Evolutionary conservation across 2,797 vertebrate genomes (phyloP).

Genomic region (Falco concolor): DNA sequence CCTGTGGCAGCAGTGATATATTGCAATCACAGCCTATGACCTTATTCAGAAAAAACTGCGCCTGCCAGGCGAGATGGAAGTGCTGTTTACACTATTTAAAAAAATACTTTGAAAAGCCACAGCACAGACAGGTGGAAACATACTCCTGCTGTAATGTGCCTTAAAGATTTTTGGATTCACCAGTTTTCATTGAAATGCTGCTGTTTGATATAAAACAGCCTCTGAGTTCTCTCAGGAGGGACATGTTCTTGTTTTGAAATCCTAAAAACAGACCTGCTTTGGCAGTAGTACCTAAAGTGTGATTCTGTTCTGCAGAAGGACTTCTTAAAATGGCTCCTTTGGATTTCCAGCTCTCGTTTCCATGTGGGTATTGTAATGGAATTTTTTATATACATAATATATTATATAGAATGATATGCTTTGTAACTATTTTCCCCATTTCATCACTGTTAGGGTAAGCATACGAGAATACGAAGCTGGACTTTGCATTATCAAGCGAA

Average conservation of each 20-base stretch:
- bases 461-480: neutral
- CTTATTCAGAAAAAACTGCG: neutral
- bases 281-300: neutral
- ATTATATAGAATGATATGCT: neutral
- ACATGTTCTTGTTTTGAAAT: neutral
- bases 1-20: neutral
- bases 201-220: neutral
- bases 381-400: neutral
- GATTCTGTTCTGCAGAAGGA: constrained; percentile 42
- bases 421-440: neutral
- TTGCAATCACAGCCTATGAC: neutral
- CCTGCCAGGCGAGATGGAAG: neutral
- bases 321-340: constrained; percentile 40
- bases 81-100: neutral
- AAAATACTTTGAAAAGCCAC: neutral
- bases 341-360: neutral
- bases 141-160: neutral
- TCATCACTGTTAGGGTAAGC: neutral
- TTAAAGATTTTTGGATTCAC: neutral
- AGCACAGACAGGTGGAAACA: neutral
- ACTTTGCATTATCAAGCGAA: neutral
- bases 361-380: neutral
- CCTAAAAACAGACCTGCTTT: constrained; percentile 37
- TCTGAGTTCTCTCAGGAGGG: neutral
- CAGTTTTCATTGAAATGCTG: neutral